Conservation (phyloP, 2,113 vertebrate species). For the Varanus salvator region DNA sequence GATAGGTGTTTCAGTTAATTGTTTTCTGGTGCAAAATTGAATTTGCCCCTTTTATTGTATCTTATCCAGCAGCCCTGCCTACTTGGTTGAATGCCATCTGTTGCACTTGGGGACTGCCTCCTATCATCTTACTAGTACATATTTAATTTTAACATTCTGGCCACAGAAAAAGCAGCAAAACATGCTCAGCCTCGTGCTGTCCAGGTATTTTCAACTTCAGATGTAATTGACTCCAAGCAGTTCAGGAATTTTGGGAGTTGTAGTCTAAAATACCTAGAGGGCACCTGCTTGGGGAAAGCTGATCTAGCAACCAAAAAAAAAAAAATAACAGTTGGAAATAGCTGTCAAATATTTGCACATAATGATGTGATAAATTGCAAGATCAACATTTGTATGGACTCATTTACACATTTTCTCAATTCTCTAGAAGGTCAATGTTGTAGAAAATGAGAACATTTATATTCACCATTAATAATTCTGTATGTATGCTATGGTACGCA, state of each 20-base stretch:
- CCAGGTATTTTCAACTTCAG: neutral
- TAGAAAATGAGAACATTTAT: neutral
- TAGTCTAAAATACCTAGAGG: too few relatives aligned
- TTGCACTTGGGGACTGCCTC: neutral
- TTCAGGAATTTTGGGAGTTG: too few relatives aligned
- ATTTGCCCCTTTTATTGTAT: neutral
- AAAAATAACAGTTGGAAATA: neutral
- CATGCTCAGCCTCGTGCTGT: too few relatives aligned
- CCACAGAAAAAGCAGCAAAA: neutral
- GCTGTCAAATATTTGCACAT: neutral
- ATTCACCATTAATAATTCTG: neutral
- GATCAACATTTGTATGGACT: neutral
- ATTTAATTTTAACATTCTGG: neutral
- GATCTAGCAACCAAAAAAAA: neutral
- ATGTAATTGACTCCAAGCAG: too few relatives aligned
- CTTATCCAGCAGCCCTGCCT: neutral
- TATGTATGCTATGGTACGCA: neutral
- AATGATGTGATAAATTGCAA: neutral
- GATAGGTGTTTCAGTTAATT: neutral
- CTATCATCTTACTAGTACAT: neutral
- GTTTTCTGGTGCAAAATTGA: neutral
- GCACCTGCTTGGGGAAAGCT: too few relatives aligned
- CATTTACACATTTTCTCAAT: neutral
- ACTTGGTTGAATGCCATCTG: conserved; percentile 2
- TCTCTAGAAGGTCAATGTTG: neutral